Evolutionary conservation across 2,797 vertebrate genomes (phyloP).

Genomic region (Hozukius guyotensis): DNA sequence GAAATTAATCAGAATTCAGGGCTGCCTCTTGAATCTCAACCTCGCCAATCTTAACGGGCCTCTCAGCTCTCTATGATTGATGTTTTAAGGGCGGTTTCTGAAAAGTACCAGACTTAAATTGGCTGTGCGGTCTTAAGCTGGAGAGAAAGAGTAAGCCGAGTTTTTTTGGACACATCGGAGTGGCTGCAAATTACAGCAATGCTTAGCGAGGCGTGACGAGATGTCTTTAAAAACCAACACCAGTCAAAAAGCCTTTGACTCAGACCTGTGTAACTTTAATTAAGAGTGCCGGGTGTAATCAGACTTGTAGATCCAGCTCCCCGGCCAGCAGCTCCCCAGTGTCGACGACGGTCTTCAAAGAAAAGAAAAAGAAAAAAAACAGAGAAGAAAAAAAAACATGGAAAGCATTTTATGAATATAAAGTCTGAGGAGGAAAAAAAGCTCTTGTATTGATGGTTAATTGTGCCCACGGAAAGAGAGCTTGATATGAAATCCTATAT

Average conservation of each 20-base stretch:
- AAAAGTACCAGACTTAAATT: conserved; percentile 76
- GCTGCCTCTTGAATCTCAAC: conserved; percentile 62
- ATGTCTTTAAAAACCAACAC: conserved; percentile 80
- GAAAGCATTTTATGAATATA: conserved; percentile 67
- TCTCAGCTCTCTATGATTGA: conserved; percentile 74
- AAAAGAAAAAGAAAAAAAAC: conserved; percentile 25
- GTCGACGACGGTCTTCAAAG: conserved; percentile 62
- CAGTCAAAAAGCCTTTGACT: conserved; percentile 80
- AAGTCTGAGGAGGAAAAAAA: conserved; percentile 27
- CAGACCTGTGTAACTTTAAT: conserved; percentile 80
- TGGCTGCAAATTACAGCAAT: conserved; percentile 80
- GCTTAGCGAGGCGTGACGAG: conserved; percentile 77
- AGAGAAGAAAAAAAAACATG: conserved; percentile 23
- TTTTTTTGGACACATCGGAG: conserved; percentile 68
- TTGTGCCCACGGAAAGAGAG: conserved; percentile 37
- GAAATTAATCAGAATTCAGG: conserved; percentile 72
- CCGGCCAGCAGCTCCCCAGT: conserved; percentile 62
- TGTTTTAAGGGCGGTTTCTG: conserved; percentile 72
- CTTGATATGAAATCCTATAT: conserved; percentile 11
- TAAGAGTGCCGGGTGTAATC: conserved; percentile 78
- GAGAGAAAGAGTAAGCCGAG: conserved; percentile 53
- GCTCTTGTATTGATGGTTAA: conserved; percentile 49
- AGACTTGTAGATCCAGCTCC: conserved; percentile 74
- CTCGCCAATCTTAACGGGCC: conserved; percentile 53
- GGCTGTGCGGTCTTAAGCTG: conserved; percentile 66